phyloP scores from a whole-genome alignment of 2,888 invertebrate species.

The Erynnis tages region DNA sequence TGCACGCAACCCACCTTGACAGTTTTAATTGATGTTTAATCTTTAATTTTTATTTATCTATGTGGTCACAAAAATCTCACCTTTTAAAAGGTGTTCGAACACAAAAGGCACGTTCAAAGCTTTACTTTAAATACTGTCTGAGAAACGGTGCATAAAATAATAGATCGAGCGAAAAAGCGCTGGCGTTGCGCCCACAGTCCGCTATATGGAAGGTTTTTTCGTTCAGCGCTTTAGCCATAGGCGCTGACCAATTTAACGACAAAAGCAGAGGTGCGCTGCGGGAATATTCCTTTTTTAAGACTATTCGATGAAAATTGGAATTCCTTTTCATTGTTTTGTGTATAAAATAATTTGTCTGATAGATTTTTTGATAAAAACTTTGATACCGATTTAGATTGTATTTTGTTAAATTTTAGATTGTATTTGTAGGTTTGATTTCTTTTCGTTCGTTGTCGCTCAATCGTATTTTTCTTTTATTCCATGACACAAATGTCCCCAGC shows the following conservation, averaged over 20 bases:
- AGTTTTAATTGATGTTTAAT: too few species aligned
- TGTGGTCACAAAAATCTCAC: too few species aligned
- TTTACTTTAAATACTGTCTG: slow-evolving; percentile 3
- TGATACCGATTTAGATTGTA: not conserved
- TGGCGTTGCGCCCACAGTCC: slow-evolving; percentile 1
- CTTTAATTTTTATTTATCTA: too few species aligned
- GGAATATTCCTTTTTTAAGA: slow-evolving; percentile 14
- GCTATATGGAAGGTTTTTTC: slow-evolving; percentile 13
- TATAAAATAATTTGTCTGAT: slow-evolving; percentile 11
- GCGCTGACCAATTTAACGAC: slow-evolving; percentile 25
- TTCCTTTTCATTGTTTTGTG: slow-evolving; percentile 1
- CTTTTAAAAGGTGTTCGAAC: too few species aligned
- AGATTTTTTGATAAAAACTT: not conserved
- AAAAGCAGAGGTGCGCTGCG: slow-evolving; percentile 16
- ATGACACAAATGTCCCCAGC: too few species aligned
- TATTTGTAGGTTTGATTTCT: too few species aligned
- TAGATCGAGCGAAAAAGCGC: slow-evolving; percentile 18
- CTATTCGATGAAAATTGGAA: slow-evolving; percentile 20
- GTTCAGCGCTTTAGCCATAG: slow-evolving; percentile 15
- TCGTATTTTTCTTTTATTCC: too few species aligned
- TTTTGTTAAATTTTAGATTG: too few species aligned
- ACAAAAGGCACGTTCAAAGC: not conserved
- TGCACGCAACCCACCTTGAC: too few species aligned
- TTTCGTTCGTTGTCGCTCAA: too few species aligned
- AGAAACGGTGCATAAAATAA: slow-evolving; percentile 8